These are phyloP conservation scores for Anoura caudifer DNA, from an alignment of 2,113 vertebrate genomes.

Conservation along the genomic window DNA sequence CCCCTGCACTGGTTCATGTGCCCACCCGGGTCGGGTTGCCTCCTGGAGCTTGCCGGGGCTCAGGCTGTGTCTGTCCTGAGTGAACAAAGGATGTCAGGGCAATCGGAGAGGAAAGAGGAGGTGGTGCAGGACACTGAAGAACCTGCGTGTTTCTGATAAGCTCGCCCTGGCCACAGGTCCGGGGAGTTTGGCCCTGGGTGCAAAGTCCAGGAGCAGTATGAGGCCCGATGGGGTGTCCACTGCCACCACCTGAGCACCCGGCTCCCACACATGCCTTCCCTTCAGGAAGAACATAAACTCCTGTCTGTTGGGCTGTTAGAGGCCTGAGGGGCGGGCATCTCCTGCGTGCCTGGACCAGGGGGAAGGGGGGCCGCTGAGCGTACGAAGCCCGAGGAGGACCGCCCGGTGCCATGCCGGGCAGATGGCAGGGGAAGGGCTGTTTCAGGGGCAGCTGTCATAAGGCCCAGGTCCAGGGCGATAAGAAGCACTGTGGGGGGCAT, in stretches of 20 bases:
- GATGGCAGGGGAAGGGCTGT: background rate
- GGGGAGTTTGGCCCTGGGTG: background rate
- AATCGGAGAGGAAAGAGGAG: background rate
- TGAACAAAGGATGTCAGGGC: fast-evolving
- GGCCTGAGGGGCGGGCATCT: background rate
- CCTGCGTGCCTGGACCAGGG: no score
- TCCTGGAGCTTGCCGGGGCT: background rate
- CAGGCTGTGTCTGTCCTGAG: background rate
- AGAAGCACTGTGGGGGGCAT: background rate
- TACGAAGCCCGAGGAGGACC: fast-evolving
- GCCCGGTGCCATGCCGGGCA: background rate
- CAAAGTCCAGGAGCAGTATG: background rate
- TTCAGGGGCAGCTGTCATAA: background rate
- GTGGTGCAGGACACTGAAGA: background rate
- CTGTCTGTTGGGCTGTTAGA: background rate
- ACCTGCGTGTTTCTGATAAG: background rate
- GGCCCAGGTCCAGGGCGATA: no score
- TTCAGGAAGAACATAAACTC: background rate
- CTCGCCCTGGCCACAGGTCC: background rate
- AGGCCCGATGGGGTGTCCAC: background rate
- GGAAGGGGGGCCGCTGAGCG: no score
- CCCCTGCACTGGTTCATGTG: background rate
- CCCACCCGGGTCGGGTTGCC: background rate
- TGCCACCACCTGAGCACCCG: background rate
- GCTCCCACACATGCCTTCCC: fast-evolving